A percentile compares a stretch with the other conserved stretches of the same genome.
Evolutionary conservation across 2,113 vertebrate genomes (phyloP).

Genomic region (Stigmatopora nigra): DNA sequence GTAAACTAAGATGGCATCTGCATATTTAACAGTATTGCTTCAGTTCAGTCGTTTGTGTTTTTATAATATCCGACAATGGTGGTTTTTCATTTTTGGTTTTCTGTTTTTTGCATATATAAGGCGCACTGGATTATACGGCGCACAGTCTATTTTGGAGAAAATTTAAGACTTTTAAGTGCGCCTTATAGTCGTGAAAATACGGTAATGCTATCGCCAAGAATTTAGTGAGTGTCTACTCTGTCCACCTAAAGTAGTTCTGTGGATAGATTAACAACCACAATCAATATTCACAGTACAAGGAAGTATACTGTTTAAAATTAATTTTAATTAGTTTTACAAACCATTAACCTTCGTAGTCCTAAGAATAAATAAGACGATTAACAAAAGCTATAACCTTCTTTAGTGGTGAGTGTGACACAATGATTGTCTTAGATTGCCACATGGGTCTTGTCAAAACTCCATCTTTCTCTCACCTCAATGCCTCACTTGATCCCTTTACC

Average conservation of each 20-base stretch:
- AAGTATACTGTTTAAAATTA: background rate
- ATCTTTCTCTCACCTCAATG: constrained; percentile 33
- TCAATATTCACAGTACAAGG: background rate
- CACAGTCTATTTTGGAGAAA: no score
- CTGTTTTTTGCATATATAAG: no score
- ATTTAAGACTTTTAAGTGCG: no score
- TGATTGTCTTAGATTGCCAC: constrained; percentile 24
- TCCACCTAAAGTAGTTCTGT: background rate
- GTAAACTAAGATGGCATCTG: no score
- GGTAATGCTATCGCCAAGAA: background rate
- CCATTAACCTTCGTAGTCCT: constrained; percentile 5
- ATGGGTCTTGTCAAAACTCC: constrained; percentile 25
- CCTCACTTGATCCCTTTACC: constrained; percentile 45
- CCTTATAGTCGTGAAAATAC: no score
- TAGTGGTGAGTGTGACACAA: constrained; percentile 36
- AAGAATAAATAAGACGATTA: constrained; percentile 35
- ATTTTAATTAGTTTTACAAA: background rate
- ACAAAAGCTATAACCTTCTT: constrained; percentile 12
- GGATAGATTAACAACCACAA: background rate
- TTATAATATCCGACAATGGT: no score
- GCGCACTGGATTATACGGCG: no score
- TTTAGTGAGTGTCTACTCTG: background rate
- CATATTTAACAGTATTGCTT: no score
- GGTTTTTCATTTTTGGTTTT: no score
- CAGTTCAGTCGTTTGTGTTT: no score